These are phyloP conservation scores for Miniopterus natalensis DNA, from an alignment of 2,113 vertebrate species.

Conservation along the genomic window DNA sequence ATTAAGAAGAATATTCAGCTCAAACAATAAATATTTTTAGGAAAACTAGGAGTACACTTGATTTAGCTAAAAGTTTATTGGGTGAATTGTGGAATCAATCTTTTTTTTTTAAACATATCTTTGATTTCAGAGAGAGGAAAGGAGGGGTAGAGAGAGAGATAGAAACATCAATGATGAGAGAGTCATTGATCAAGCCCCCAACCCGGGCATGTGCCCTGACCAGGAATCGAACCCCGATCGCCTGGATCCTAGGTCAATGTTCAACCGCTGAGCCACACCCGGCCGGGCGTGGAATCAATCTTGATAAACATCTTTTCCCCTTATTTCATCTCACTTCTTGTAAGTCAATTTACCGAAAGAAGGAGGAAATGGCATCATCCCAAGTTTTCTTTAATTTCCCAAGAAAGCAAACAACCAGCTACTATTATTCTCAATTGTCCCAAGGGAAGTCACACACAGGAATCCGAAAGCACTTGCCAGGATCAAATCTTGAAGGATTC, in stretches of 20 bases:
- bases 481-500: not conserved
- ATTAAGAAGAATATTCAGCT: not conserved
- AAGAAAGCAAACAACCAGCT: not conserved
- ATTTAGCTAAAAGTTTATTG: not conserved
- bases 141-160: too few relatives aligned
- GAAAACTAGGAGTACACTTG: not conserved
- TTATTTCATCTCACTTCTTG: not conserved
- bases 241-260: too few relatives aligned
- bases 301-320: not conserved
- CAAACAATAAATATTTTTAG: not conserved
- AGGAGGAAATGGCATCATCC: not conserved
- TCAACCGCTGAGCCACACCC: too few relatives aligned
- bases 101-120: not conserved
- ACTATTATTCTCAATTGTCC: not conserved
- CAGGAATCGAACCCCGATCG: too few relatives aligned
- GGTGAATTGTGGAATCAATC: not conserved
- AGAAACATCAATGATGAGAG: too few relatives aligned
- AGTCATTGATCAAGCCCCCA: too few relatives aligned
- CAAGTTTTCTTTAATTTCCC: constrained; percentile 49
- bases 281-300: not conserved
- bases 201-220: too few relatives aligned
- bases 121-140: too few relatives aligned
- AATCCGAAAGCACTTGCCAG: not conserved
- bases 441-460: not conserved
- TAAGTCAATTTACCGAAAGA: not conserved